These are phyloP conservation scores for Sphaerophoria taeniata DNA, from an alignment of 2,888 invertebrate genomes.

Conservation along the genomic window DNA sequence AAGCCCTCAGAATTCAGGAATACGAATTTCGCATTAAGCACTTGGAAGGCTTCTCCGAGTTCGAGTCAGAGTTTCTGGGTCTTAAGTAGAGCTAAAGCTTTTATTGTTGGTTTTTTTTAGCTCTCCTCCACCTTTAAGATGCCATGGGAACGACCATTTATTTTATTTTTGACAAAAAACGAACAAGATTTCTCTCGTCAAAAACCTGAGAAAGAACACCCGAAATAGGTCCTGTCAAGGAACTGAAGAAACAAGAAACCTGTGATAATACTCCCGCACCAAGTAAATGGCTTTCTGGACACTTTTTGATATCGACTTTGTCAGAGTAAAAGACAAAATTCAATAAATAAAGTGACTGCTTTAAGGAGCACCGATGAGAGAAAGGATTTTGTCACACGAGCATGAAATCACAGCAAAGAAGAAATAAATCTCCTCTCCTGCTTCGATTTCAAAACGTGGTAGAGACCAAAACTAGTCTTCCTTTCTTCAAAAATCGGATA, in stretches of 20 bases:
- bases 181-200: slow-evolving; percentile 31
- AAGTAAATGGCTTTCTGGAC: slow-evolving; percentile 45
- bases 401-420: slow-evolving; percentile 41
- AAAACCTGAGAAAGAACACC: slow-evolving; percentile 21
- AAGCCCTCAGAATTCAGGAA: neutral
- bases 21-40: slow-evolving; percentile 58
- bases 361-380: slow-evolving; percentile 27
- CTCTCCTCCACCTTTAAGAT: slow-evolving; percentile 2
- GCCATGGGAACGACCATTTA: slow-evolving; percentile 17
- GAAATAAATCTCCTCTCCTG: neutral
- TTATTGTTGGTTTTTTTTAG: neutral
- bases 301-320: slow-evolving; percentile 41
- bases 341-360: slow-evolving; percentile 27
- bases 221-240: slow-evolving; percentile 39
- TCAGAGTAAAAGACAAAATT: slow-evolving; percentile 46
- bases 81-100: too few species aligned
- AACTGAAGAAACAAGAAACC: neutral
- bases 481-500: too few species aligned
- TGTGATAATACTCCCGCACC: slow-evolving; percentile 5
- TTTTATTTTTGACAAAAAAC: slow-evolving; percentile 2
- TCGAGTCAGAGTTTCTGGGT: too few species aligned
- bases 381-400: slow-evolving; percentile 58
- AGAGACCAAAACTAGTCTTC: too few species aligned
- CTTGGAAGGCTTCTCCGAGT: slow-evolving; percentile 17
- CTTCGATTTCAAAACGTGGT: too few species aligned